phyloP scores from a whole-genome alignment of 2,113 vertebrate genomes.

The Scomber japonicus region DNA sequence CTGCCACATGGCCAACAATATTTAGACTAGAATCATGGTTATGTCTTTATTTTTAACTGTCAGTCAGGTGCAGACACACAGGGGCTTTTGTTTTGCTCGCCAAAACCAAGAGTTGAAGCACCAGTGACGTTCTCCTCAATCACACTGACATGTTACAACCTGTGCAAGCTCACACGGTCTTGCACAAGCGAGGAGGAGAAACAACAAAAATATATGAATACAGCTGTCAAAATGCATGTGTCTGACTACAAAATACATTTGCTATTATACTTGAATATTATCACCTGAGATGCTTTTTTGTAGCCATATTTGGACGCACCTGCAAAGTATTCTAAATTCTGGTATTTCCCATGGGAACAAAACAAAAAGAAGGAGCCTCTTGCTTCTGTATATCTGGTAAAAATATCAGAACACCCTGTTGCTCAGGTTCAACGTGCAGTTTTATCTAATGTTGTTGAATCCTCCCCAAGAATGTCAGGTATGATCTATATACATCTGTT shows the following conservation, averaged over 20 bases:
- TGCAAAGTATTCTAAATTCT: constrained; percentile 10
- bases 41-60: constrained; percentile 36
- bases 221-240: not conserved
- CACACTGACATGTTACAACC: constrained; percentile 34
- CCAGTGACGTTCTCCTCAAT: constrained; percentile 25
- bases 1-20: constrained; percentile 51
- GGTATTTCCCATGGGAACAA: not conserved
- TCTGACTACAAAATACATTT: not conserved
- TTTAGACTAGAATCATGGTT: constrained; percentile 67
- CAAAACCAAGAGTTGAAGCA: constrained; percentile 11
- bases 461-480: constrained; percentile 56
- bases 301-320: not conserved
- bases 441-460: constrained; percentile 49
- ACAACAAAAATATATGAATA: not conserved
- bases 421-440: constrained; percentile 14
- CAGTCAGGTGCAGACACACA: constrained; percentile 42
- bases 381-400: constrained; percentile 21
- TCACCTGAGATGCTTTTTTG: not conserved
- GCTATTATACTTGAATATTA: not conserved
- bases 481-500: constrained; percentile 26
- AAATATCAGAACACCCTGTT: constrained; percentile 28
- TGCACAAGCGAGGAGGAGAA: not conserved
- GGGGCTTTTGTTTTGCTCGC: constrained; percentile 49
- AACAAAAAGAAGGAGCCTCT: not conserved
- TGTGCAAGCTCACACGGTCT: constrained; percentile 28